Evolutionary conservation across 2,113 vertebrate species (phyloP), one percentile per base, ranked within the genome.

Genomic region (Podiceps cristatus): DNA sequence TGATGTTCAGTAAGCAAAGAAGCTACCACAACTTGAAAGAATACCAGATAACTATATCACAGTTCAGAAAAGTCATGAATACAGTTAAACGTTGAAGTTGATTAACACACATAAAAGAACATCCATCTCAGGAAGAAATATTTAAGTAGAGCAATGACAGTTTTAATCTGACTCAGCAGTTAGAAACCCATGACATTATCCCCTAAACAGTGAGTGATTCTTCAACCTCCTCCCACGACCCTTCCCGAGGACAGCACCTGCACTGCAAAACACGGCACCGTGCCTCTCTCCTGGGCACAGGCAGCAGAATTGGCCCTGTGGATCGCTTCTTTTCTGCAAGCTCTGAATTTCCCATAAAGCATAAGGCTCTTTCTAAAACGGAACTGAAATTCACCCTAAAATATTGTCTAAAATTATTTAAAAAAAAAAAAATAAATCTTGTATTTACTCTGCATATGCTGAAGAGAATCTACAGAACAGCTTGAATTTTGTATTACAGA

Each of bases 201-300:
- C 18, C 31, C 33, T 45, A 28, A 79, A 73, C 25, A 93, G 84
- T 11, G 55, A 81, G 53, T 5, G 2, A 73, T 79, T 87, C 77
- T 29, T 93, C 45, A 22, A 95, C 33, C 27, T 49, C 18, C 13
- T 86, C 58, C 42, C 40, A 33, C 6, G 9, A 45, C 14, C 18
- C n/a, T 49, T 52, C 24, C 69, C 5, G 4, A 77, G n/a, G 15
- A 37, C 17, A 80, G 35, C 5, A 4, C 18, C 9, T 6, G 2
- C 13, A 27, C 11, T n/a, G 19, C 23, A 72, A 60, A 85, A 59
- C 0, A 1, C 2, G 1, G 52, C 11, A 31, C 13, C 1, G 7
- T 17, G 9, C 40, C 44, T 49, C 45, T 60, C 29, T 31, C 23
- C 11, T 1, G 7, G 66, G 40, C 12, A 76, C n/a, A 88, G 27